Evolutionary conservation across 2,113 vertebrate species (phyloP), one percentile per base, ranked within the genome.

Genomic region (Arothron firmamentum): DNA sequence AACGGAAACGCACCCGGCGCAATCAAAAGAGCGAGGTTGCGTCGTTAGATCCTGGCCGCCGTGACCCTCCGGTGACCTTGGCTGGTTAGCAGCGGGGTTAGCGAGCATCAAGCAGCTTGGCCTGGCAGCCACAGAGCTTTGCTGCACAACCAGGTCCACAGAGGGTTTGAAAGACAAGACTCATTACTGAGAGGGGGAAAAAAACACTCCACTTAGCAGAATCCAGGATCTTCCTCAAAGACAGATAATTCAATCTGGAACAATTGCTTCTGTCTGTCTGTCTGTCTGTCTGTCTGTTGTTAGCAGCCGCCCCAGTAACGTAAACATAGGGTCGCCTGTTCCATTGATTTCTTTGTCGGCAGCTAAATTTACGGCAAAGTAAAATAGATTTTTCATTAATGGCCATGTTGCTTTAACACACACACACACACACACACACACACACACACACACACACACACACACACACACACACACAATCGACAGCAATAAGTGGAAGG

Each of bases 21-120:
- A 38, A 83, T 78, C 62, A 79, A 86, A 79, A 72, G 71, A 79
- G 63, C 5, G 25, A 72, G 55, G 62, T 43, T 43, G 18, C 45
- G 50, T 43, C 50, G 31, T 31, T 50, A 59, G 46, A 59, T 14
- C 28, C 1, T 75, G 20, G 56, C 59, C 34, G 42, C 48, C 41
- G 18, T 54, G 59, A 74, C 59, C 66, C 23, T 59, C 15, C 45
- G 17, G 67, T 56, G 61, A 71, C 63, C 43, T 17, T 17, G 55
- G 72, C 59, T 56, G 65, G 58, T 75, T 59, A 70, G 50, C 23
- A 13, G 41, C 58, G 6, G 52, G 67, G 66, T 74, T 79, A 74
- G 38, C 57, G 58, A 74, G 28, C 57, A 66, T 64, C 21, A 58
- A 55, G 57, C 25, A 55, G 43, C 64, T 38, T 1, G 54, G 57